Conservation (phyloP, 2,888 invertebrate species). For the Amphipyra berbera region DNA sequence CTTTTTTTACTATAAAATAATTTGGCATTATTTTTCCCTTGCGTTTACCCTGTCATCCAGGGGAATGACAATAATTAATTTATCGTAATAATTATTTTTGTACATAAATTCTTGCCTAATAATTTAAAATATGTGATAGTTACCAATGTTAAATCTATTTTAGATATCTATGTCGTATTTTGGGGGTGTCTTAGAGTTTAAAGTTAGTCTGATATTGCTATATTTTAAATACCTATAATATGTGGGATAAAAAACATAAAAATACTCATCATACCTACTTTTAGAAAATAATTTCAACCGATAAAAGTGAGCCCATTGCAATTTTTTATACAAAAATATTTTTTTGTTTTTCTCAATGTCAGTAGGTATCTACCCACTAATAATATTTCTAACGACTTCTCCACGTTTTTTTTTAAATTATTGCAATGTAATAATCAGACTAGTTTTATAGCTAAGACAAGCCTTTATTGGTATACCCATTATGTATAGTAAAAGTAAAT, state of each 20-base stretch:
- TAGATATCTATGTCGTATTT: slow-evolving; percentile 43
- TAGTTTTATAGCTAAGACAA: slow-evolving; percentile 32
- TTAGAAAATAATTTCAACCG: too few relatives aligned
- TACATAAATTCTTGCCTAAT: slow-evolving; percentile 46
- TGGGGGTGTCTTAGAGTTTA: slow-evolving; percentile 35
- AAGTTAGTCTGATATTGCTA: slow-evolving; percentile 38
- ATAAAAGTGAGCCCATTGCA: too few relatives aligned
- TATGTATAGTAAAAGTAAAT: slow-evolving; percentile 66
- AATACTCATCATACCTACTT: too few relatives aligned
- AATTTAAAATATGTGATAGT: slow-evolving; percentile 46
- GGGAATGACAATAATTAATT: slow-evolving; percentile 3
- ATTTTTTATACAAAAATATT: too few relatives aligned
- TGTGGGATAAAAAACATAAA: too few relatives aligned
- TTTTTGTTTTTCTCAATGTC: too few relatives aligned
- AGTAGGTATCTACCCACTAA: too few relatives aligned
- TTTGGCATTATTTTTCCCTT: slow-evolving; percentile 13
- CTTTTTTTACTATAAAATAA: neutral
- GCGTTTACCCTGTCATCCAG: neutral
- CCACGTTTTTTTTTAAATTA: too few relatives aligned
- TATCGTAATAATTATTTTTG: slow-evolving; percentile 37
- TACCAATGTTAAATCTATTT: slow-evolving; percentile 39
- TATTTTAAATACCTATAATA: too few relatives aligned
- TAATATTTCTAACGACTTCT: too few relatives aligned
- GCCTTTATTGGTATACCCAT: slow-evolving; percentile 10
- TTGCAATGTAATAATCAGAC: slow-evolving; percentile 9